Base-by-base conservation (phyloP, 2,797 vertebrate species). In the Myotis daubentonii region DNA sequence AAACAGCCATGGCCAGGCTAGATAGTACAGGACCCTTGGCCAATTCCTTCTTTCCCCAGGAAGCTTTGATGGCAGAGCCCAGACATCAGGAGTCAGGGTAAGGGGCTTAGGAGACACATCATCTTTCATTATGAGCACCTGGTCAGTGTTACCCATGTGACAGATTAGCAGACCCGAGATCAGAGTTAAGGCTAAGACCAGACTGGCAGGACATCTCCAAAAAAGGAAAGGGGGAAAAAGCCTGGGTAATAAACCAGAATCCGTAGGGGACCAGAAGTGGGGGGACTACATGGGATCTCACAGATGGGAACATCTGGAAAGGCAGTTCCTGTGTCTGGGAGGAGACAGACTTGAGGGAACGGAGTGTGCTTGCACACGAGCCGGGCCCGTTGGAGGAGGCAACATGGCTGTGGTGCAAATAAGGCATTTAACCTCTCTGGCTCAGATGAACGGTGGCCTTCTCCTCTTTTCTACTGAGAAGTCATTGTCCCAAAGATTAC, bases 181-280 rank as follows among this genome's bases (percentile, higher is more conserved):
- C 87, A 95, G 82, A 94, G 28, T 5, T 55, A 87, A 79, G 19
- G 38, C 51, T 66, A 47, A 76, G 74, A 76, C 74, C 74, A 53
- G n/a, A 82, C 30, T 75, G 71, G 10, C 79, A 87, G 85, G 49
- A 30, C n/a, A 93, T 60, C 25, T 87, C 72, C 51, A 70, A 89
- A 91, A 91, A 8, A 62, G 30, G 4, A 75, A 70, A 78, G 60
- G 44, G n/a, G 16, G 6, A 17, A 74, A 87, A 68, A 10, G 30
- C 23, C 30, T 49, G 12, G 13, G 38, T 94, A 93, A 95, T 7
- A 79, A 95, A 92, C 44, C 84, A 93, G 92, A 93, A 90, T 19
- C 6, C 25, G 28, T 11, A 4, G 23, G 17, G 65, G 62, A 41
- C 17, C 0, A 0, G 79, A 86, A 10, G 15, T n/a, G 33, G n/a